These are phyloP conservation scores for Chanos chanos DNA, from an alignment of 2,797 vertebrate species.

Conservation along the genomic window DNA sequence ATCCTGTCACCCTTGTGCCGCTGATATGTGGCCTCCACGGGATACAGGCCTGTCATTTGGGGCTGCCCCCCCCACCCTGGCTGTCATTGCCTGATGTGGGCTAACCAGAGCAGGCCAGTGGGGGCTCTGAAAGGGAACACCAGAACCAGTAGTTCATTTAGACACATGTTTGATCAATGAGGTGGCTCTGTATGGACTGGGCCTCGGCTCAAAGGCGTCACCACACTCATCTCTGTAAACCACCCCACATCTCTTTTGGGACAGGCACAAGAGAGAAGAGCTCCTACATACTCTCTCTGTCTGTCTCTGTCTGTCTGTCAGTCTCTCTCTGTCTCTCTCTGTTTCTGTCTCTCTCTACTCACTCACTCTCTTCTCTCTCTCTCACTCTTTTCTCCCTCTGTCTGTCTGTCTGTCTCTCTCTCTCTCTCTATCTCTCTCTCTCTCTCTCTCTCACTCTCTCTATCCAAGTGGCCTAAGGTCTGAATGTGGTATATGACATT, in stretches of 20 bases:
- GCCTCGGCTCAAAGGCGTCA: slow-evolving; percentile 66
- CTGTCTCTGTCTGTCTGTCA: background rate
- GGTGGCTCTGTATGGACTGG: slow-evolving; percentile 73
- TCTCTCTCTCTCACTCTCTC: slow-evolving; percentile 7
- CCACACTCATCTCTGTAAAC: slow-evolving; percentile 65
- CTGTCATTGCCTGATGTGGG: slow-evolving; percentile 1
- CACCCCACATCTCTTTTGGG: slow-evolving; percentile 52
- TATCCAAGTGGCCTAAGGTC: too few relatives aligned
- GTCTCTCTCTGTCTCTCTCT: slow-evolving; percentile 31
- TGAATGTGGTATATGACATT: too few relatives aligned
- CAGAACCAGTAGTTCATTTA: slow-evolving; percentile 65
- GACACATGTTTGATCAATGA: slow-evolving; percentile 69
- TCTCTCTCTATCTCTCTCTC: background rate
- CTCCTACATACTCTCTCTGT: slow-evolving; percentile 6
- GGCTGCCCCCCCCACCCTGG: background rate
- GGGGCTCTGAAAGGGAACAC: slow-evolving; percentile 59
- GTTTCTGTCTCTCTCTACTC: background rate
- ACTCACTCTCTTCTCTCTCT: slow-evolving; percentile 30
- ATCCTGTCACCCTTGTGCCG: background rate
- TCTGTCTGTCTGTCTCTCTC: background rate
- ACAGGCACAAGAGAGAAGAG: slow-evolving; percentile 46
- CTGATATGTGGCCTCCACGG: too few relatives aligned
- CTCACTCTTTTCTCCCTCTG: slow-evolving; percentile 37
- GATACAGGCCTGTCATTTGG: too few relatives aligned
- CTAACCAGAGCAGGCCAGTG: slow-evolving; percentile 7